Base-by-base conservation (phyloP, 2,888 invertebrate genomes). In the Cheilosia grossa region DNA sequence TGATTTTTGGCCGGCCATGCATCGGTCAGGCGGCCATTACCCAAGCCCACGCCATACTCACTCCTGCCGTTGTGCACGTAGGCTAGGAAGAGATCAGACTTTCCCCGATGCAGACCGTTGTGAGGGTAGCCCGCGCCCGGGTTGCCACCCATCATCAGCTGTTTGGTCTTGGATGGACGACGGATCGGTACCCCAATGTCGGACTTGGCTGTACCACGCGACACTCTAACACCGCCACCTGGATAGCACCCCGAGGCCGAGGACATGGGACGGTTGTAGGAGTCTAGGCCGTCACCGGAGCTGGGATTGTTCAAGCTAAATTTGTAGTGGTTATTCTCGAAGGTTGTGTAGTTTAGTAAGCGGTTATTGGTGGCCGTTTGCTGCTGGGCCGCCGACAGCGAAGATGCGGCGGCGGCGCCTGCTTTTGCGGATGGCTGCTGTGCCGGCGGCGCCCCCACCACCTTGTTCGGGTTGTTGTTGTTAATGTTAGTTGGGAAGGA, bases 301-400 rank as follows among this genome's bases (percentile, higher is more conserved):
- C 15, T 77, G 53, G 82, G 86, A 89, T 91, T 91, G 87, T 91
- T 92, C 87, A 92, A 87, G 86, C 92, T 92, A 89, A 92, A 92
- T 89, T 92, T 92, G 89, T 92, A 92, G 87, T 92, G 92, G 89
- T 92, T 92, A 88, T 92, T 92, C 89, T 91, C 91, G 88, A 91
- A 92, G 81, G 92, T 90, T 61, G 92, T 92, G 88, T 92, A 91
- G 89, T 90, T 92, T 74, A 88, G 86, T 88, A 92, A 89, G 88
- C 91, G 88, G 67, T 91, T 91, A 87, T 90, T 90, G 83, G 88
- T 88, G 87, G 87, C 86, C 86, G 82, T 87, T 58, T 67, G 73
- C 59, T 81, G 70, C 63, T 59, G 61, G 85, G 87, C 82, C 82
- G 86, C 87, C 13, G 53, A 56, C 40, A 54, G 27, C 7, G 42